Evolutionary conservation across 2,113 vertebrate genomes (phyloP), one percentile per base, ranked within the genome.

Genomic region (Carassius carassius): DNA sequence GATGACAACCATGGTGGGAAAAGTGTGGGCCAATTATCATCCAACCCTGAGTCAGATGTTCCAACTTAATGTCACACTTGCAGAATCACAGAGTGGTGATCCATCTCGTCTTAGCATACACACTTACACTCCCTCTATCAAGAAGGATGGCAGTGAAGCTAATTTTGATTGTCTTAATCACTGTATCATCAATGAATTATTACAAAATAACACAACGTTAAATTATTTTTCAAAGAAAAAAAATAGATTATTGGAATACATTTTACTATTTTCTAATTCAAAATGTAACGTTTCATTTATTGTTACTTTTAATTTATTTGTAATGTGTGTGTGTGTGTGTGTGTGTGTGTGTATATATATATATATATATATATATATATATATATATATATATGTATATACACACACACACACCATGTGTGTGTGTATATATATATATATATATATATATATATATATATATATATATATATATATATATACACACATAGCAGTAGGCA

Each of bases 21-120:
- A 25, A 16, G 74, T 83, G 65, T 78, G 69, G 76, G 75, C 58
- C 76, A 73, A 65, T 83, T 67, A 72, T 78, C 82, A 84, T 87
- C 74, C 49, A 76, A 44, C 81, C 58, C 63, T 84, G 82, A 84
- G 56, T 87, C 82, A 84, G 32, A 58, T 67, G 47, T 77, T 78
- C 73, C 60, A 60, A 63, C 72, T n/a, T 81, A 83, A 83, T 41
- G 47, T 75, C 75, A 76, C 44, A 49, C 29, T 67, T 49, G 29
- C 17, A 13, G 41, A 56, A 37, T 49, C 12, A 81, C 14, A 54
- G 78, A 37, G 29, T 25, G 19, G 13, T 72, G 81, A 83, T 83
- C 54, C 54, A 72, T 86, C 75, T 79, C 32, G 41, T 72, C 32
- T 78, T 78, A 35, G 47, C 80, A 60, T 56, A 35, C 35, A 8